These are phyloP conservation scores for Pogonophryne albipinna DNA, from an alignment of 2,797 vertebrate species.

Conservation along the genomic window DNA sequence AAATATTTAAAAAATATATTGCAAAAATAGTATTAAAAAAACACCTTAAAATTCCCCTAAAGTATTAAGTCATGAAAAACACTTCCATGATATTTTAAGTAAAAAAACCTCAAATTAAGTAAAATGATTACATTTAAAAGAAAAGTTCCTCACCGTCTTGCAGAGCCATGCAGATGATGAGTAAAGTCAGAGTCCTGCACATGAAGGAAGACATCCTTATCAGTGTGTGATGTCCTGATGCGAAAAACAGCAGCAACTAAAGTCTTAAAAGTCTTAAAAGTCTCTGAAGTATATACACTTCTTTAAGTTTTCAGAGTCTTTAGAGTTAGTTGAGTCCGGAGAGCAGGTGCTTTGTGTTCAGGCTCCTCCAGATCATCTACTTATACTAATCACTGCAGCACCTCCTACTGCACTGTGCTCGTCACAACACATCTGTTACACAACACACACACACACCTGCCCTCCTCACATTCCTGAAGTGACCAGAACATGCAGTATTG, in stretches of 20 bases:
- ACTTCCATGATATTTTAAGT: too few species aligned
- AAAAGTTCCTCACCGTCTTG: conserved; percentile 85
- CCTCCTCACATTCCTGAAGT: conserved; percentile 60
- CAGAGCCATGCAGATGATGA: conserved; percentile 83
- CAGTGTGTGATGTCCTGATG: conserved; percentile 11
- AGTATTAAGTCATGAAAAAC: too few species aligned
- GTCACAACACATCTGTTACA: conserved; percentile 26
- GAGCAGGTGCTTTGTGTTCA: conserved; percentile 81
- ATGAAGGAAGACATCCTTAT: conserved; percentile 67
- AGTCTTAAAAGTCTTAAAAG: conserved; percentile 4
- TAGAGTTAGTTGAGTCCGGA: conserved; percentile 17
- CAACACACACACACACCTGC: conserved; percentile 57
- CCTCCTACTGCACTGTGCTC: conserved; percentile 48
- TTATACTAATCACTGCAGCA: conserved; percentile 71
- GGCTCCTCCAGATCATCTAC: conserved; percentile 38
- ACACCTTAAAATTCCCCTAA: not conserved
- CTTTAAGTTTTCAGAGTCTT: not conserved
- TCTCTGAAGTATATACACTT: too few species aligned
- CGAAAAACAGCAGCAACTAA: conserved; percentile 30
- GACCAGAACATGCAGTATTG: not conserved
- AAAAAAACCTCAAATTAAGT: too few species aligned
- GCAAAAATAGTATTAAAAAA: too few species aligned
- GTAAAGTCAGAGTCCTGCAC: conserved; percentile 66
- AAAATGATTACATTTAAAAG: not conserved
- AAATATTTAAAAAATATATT: too few species aligned